Evolutionary conservation across 2,888 invertebrate species (phyloP), one percentile per base, ranked within the genome.

Genomic region (Cephus pygmeus): DNA sequence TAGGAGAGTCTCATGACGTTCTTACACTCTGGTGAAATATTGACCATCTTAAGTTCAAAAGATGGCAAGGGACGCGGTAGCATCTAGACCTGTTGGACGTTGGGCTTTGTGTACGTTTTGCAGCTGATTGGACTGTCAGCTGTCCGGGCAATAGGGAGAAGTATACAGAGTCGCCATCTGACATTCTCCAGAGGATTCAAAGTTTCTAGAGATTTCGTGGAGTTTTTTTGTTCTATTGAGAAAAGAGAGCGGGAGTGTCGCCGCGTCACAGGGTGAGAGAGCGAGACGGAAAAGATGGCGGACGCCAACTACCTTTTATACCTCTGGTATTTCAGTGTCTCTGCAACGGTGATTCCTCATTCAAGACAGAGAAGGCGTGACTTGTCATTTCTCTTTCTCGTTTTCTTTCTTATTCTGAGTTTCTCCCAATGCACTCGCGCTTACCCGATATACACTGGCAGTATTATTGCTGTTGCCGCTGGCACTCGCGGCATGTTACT

Each of bases 71-170:
- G 40, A 1, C 40, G 40, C 15, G 1, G 69, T 4, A 69, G 35
- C 69, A 78, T 79, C 75, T 77, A 79, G 84, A 86, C 85, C 85
- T 86, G 85, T 86, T 86, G 85, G 85, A 85, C 84, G 84, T 81
- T 35, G 68, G 80, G 83, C 80, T 85, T 83, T 85, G 85, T 85
- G 81, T 83, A 84, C 85, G 80, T 82, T 84, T 56, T 84, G 83
- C 85, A 86, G 85, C 85, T 86, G 85, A 86, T 84, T 83, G 83
- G 83, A 77, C 82, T 84, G 83, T 85, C 85, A 85, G 85, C 85
- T 85, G 85, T 81, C 81, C 83, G 35, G 23, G 15, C 73, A 69
- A 73, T 15, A 23, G 33, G 71, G 12, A 12, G 71, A 34, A 71
- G 9, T 33, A 23, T 23, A 12, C 71, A 71, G 71, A 11, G 71